Base-by-base conservation (phyloP, 35 echinoderm and acorn worm species). In the Patiria miniata region DNA sequence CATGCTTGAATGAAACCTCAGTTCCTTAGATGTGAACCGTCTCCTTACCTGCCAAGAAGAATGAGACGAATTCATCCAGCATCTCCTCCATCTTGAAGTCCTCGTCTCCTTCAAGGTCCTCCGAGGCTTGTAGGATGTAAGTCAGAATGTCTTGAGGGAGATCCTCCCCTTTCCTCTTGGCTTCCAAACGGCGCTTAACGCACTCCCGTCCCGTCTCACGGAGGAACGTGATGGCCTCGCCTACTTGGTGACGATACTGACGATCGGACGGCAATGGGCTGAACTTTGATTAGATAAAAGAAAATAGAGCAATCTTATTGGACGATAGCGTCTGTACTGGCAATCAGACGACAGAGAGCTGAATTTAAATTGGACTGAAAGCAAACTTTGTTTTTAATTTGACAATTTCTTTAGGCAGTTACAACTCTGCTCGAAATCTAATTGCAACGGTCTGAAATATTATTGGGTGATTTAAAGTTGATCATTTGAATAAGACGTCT, bases 31-130 rank as follows among this genome's bases (percentile, higher is more conserved):
- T n/a, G n/a, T n/a, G n/a, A n/a, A n/a, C 42, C 42, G 42, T 6
- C 42, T 47, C 12, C 42, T 77, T 6, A 93, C 91, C 91, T 58
- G 91, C 91, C 37, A 89, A 52, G 65, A 93, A 93, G 40, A 93
- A 93, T 2, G 82, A 83, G 36, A 89, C 23, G 84, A 93, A 93
- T 34, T 93, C 86, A 80, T 93, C 91, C 0, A 93, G 47, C 81
- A 93, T 93, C 37, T 88, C 86, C 37, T 83, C 81, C 44, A 89
- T 19, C 37, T 47, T 44, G 23, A 84, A 77, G 50, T 77, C 50
- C 52, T 89, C 79, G 36, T 89, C 81, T 22, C 60, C 86, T 52
- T 79, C 39, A 12, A 88, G 73, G 19, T 55, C 73, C 2, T 88
- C 52, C 6, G 79, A 36, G 12, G 80, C 55, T 28, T 89, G 80